phyloP scores from a whole-genome alignment of 2,113 vertebrate genomes.

The Embiotoca jacksoni region DNA sequence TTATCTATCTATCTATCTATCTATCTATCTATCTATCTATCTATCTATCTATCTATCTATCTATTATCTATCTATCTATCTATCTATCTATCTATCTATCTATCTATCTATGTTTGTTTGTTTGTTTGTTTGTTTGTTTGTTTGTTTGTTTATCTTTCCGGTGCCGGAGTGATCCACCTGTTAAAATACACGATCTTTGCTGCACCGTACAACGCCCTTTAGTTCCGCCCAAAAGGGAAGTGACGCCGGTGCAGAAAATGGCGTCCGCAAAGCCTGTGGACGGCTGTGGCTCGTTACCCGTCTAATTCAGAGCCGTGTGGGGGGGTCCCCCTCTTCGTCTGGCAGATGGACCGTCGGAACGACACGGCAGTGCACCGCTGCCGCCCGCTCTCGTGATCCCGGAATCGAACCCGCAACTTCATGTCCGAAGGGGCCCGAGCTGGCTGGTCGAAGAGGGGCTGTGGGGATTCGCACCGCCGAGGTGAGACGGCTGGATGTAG shows the following conservation, averaged over 20 bases:
- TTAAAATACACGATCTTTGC: not conserved
- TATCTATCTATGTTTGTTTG: too few species aligned
- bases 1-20: too few species aligned
- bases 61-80: too few species aligned
- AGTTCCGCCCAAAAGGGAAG: slow-evolving; percentile 81
- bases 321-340: slow-evolving; percentile 33
- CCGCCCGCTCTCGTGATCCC: slow-evolving; percentile 60
- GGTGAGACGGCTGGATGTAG: slow-evolving; percentile 75
- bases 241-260: slow-evolving; percentile 85
- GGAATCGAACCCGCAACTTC: slow-evolving; percentile 72
- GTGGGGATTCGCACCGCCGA: slow-evolving; percentile 85
- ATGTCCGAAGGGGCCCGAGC: slow-evolving; percentile 84
- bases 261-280: slow-evolving; percentile 75
- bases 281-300: slow-evolving; percentile 65
- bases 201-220: slow-evolving; percentile 52
- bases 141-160: too few species aligned
- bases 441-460: slow-evolving; percentile 83
- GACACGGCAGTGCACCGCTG: slow-evolving; percentile 62
- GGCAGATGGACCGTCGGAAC: slow-evolving; percentile 36
- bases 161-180: slow-evolving; percentile 8
- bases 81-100: too few species aligned
- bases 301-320: slow-evolving; percentile 52
- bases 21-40: too few species aligned
- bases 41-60: too few species aligned
- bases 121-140: too few species aligned